Percentiles rank a stretch among this genome's conserved stretches.
Conservation (phyloP, 2,888 invertebrate species). For the Trichopoda pennipes region DNA sequence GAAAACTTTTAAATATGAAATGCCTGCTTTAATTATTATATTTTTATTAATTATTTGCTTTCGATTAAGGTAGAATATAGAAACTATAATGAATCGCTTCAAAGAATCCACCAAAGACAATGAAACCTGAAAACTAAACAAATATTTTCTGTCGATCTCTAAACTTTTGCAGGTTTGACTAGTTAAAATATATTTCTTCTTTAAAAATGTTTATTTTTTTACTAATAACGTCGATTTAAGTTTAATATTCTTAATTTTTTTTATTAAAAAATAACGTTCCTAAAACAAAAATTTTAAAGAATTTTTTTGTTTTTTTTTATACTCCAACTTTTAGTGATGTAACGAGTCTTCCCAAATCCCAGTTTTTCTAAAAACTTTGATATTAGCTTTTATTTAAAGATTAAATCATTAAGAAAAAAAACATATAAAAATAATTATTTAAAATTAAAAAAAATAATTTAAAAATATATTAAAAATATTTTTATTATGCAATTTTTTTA, state of each 20-base stretch:
- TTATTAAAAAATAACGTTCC: constrained; percentile 41
- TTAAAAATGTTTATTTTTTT: neutral
- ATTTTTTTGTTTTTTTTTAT: constrained; percentile 18
- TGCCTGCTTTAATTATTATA: too few species aligned
- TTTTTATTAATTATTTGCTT: too few species aligned
- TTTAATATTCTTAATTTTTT: constrained; percentile 1
- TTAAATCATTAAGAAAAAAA: neutral
- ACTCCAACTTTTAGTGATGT: constrained; percentile 57
- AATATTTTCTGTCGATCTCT: constrained; percentile 46
- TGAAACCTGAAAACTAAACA: constrained; percentile 8
- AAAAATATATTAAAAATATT: neutral
- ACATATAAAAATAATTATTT: neutral
- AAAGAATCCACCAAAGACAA: constrained; percentile 59
- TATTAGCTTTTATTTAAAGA: neutral
- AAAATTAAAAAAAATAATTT: constrained; percentile 29
- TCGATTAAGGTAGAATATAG: neutral
- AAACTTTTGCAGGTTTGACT: constrained; percentile 5
- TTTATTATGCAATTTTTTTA: constrained; percentile 12
- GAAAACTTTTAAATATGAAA: too few species aligned
- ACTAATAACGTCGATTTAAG: constrained; percentile 9
- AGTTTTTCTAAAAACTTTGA: constrained; percentile 35
- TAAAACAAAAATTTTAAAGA: constrained; percentile 20
- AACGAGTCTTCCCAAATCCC: constrained; percentile 63
- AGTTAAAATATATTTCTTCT: neutral
- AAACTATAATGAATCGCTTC: neutral